A percentile compares a stretch with the other conserved stretches of the same genome.
Evolutionary conservation across 2,797 vertebrate species (phyloP).

Genomic region (Esox masquinongy): DNA sequence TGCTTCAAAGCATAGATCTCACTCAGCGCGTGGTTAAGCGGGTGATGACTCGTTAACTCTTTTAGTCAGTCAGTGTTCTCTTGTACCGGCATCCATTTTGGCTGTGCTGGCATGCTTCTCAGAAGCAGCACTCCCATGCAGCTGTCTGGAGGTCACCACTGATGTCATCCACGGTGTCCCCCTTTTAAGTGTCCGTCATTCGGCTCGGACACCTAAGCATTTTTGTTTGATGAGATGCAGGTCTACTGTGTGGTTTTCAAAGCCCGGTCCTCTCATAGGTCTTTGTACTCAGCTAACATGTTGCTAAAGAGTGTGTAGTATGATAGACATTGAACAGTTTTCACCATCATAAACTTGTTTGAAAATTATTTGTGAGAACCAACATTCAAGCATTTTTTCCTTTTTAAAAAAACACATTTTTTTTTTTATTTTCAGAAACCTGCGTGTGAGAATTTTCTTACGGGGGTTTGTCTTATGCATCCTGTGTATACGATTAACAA

Average conservation of each 20-base stretch:
- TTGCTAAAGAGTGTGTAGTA: constrained; percentile 39
- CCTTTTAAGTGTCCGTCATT: constrained; percentile 77
- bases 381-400: not conserved
- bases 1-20: constrained; percentile 69
- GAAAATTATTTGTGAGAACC: not conserved
- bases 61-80: constrained; percentile 76
- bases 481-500: no score
- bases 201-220: constrained; percentile 70
- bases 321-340: constrained; percentile 15
- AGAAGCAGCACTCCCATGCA: constrained; percentile 74
- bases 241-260: constrained; percentile 67
- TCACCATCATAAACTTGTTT: not conserved
- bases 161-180: constrained; percentile 71
- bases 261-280: constrained; percentile 39
- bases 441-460: no score
- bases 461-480: no score
- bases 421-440: no score
- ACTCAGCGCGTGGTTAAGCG: constrained; percentile 79
- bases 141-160: constrained; percentile 75
- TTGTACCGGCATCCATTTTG: constrained; percentile 72
- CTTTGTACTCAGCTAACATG: not conserved
- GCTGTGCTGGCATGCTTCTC: constrained; percentile 28
- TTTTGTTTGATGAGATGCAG: constrained; percentile 73
- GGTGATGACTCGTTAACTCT: constrained; percentile 66
- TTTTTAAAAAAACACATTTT: no score